These are phyloP conservation scores for Baronia brevicornis DNA, from an alignment of 2,888 invertebrate genomes.

Conservation along the genomic window DNA sequence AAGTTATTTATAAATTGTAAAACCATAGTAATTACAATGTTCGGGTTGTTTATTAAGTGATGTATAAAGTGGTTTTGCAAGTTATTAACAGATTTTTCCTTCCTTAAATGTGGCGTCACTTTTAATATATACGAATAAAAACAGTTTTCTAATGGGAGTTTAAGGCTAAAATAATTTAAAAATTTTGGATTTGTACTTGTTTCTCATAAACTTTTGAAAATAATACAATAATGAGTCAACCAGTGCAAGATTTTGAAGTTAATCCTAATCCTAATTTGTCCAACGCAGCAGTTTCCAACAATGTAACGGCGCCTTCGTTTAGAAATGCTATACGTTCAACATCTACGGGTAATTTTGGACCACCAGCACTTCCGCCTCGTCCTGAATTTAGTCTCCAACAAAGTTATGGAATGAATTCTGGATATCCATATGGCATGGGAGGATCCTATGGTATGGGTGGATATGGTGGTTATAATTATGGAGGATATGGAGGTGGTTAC, in stretches of 20 bases:
- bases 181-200: conserved; percentile 8
- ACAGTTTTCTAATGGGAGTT: too few species aligned
- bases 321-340: conserved; percentile 44
- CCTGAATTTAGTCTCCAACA: conserved; percentile 40
- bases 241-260: conserved; percentile 38
- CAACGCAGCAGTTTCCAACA: conserved; percentile 33
- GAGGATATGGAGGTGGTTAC: conserved; percentile 24
- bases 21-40: too few species aligned
- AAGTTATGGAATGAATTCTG: conserved; percentile 40
- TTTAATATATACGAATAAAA: conserved; percentile 22
- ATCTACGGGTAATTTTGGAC: conserved; percentile 27
- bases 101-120: conserved; percentile 9
- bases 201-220: conserved; percentile 4
- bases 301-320: conserved; percentile 32
- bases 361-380: conserved; percentile 51
- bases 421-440: conserved; percentile 29
- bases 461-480: conserved; percentile 22
- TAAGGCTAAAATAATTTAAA: too few species aligned
- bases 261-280: conserved; percentile 41
- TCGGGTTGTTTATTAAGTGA: too few species aligned
- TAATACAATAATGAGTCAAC: conserved; percentile 44
- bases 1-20: too few species aligned
- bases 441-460: conserved; percentile 27
- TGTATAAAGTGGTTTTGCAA: background rate
- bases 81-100: conserved; percentile 4